phyloP scores from a whole-genome alignment of 2,797 vertebrate genomes.

The Darevskia mixta region DNA sequence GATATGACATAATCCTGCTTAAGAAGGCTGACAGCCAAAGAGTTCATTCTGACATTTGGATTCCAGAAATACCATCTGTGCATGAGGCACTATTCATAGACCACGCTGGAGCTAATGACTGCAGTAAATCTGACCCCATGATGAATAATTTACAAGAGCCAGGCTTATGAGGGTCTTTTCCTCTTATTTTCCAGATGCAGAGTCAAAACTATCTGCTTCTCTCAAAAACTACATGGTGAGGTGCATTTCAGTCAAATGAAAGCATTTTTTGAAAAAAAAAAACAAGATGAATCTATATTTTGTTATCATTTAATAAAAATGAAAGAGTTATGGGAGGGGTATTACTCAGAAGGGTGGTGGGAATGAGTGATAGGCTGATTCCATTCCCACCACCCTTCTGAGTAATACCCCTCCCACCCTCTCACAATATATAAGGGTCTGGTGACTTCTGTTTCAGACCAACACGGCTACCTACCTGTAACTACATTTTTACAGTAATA shows the following conservation, averaged over 20 bases:
- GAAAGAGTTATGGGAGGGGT: background rate
- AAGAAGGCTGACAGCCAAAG: background rate
- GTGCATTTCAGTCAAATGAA: background rate
- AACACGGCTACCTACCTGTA: no score
- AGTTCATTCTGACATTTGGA: slow-evolving; percentile 20
- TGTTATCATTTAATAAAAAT: background rate
- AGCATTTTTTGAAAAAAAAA: background rate
- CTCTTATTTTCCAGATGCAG: slow-evolving; percentile 16
- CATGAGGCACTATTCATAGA: background rate
- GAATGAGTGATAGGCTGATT: no score
- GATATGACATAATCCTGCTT: slow-evolving; percentile 22
- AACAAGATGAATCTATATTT: background rate
- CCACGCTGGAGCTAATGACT: slow-evolving; percentile 9
- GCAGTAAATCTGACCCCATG: slow-evolving; percentile 19
- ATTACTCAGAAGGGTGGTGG: no score
- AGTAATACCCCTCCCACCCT: no score
- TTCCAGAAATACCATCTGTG: slow-evolving; percentile 5
- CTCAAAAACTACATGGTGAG: background rate
- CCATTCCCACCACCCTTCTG: no score
- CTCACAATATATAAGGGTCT: no score
- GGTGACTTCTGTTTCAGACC: no score
- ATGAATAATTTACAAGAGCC: slow-evolving; percentile 56
- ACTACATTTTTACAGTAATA: slow-evolving; percentile 62
- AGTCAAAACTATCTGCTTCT: background rate
- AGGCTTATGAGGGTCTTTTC: background rate